Percentiles rank a stretch among this genome's conserved stretches.
Conservation (phyloP, 2,888 invertebrate genomes). For the Lamellibrachia columna region DNA sequence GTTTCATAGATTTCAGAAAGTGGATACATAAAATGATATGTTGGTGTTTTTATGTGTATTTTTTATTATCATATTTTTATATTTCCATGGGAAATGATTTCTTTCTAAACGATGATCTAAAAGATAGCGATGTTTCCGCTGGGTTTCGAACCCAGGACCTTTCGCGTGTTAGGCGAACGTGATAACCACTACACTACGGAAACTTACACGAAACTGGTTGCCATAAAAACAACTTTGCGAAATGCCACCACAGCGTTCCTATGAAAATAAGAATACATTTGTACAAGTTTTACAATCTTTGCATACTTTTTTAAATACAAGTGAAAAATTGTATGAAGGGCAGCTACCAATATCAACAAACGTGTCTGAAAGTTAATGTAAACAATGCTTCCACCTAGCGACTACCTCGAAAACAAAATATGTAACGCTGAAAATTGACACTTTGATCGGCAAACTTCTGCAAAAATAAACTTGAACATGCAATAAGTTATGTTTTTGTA, state of each 20-base stretch:
- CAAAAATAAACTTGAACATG: background rate
- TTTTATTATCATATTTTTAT: no score
- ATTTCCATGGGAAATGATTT: no score
- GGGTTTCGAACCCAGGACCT: conserved; percentile 16
- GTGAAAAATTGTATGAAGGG: background rate
- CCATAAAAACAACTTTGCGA: background rate
- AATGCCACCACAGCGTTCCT: background rate
- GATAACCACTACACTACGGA: conserved; percentile 16
- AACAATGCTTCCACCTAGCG: background rate
- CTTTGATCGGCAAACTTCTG: background rate
- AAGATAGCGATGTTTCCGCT: background rate
- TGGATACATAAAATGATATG: no score
- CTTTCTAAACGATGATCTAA: no score
- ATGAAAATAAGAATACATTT: background rate
- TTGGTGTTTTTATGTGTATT: no score
- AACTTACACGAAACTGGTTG: background rate
- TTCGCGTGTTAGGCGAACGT: conserved; percentile 16
- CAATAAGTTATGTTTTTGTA: no score
- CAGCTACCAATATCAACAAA: background rate
- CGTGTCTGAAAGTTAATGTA: background rate
- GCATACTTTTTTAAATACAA: background rate
- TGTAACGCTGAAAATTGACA: background rate
- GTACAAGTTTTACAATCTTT: background rate
- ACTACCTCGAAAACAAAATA: background rate
- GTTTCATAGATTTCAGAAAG: no score